These are phyloP conservation scores for Serranus cabrilla DNA, from an alignment of 2,797 vertebrate species.

Conservation along the genomic window DNA sequence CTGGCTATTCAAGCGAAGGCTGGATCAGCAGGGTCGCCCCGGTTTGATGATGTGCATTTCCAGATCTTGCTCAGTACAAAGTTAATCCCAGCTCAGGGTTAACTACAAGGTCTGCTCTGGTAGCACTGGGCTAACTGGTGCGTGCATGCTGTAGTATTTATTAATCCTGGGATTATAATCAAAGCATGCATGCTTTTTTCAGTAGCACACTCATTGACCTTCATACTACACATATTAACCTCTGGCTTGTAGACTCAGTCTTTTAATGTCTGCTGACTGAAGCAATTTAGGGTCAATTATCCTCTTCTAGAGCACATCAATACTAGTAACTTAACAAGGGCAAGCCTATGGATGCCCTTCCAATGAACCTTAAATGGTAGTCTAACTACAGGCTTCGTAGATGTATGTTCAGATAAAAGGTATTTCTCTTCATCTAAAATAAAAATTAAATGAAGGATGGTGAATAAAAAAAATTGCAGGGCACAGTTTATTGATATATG, in stretches of 20 bases:
- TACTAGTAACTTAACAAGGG: slow-evolving; percentile 22
- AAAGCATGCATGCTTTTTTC: slow-evolving; percentile 15
- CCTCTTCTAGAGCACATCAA: slow-evolving; percentile 37
- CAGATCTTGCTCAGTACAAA: slow-evolving; percentile 26
- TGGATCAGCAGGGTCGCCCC: slow-evolving; percentile 17
- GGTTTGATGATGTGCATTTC: slow-evolving; percentile 24
- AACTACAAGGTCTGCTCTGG: slow-evolving; percentile 38
- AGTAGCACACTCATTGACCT: slow-evolving; percentile 31
- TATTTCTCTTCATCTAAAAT: not conserved
- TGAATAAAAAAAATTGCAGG: not conserved
- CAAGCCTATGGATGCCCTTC: not conserved
- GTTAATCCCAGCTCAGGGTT: slow-evolving; percentile 40
- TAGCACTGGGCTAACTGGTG: not conserved
- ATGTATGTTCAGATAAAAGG: not conserved
- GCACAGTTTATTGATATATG: not conserved
- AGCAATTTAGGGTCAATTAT: slow-evolving; percentile 44
- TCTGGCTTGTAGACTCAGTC: slow-evolving; percentile 15
- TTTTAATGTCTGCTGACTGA: slow-evolving; percentile 37
- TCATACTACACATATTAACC: slow-evolving; percentile 7
- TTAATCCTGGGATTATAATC: slow-evolving; percentile 23
- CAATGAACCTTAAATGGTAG: slow-evolving; percentile 17
- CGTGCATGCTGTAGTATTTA: slow-evolving; percentile 27
- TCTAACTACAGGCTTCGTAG: not conserved
- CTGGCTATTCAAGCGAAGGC: slow-evolving; percentile 23
- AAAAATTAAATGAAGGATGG: not conserved